Base-by-base conservation (phyloP, 1,140 invertebrate genomes). In the Neelides sp. region DNA sequence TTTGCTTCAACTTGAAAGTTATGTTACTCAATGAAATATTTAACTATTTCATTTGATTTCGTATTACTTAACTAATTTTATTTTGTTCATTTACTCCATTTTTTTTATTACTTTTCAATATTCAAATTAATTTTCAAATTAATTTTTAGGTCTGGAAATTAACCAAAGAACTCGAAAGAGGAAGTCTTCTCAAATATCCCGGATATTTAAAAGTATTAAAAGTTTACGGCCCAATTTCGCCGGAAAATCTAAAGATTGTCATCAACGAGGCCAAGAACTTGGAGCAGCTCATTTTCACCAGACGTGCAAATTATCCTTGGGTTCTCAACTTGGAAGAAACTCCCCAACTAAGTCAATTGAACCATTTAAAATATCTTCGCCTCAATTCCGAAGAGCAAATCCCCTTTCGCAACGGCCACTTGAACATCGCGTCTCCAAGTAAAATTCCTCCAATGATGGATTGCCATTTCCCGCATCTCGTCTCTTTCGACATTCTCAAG, bases 321-420 rank as follows among this genome's bases (percentile, higher is more conserved):
- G 50, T 58, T 23, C 27, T 58, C n/a, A 58, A 58, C 30, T 28
- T 50, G 15, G 24, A 40, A 26, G 57, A 58, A 37, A 58, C 57
- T 27, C 57, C 57, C 0, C 46, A 39, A 8, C 39, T 58, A 19
- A 52, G 52, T 45, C 7, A 13, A 32, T 45, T 58, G 8, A 55
- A 40, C 17, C 46, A 55, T 41, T 22, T 58, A 17, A 37, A 32
- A 24, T 49, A 34, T 26, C 36, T 58, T 24, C 27, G 48, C 17
- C 35, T 58, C 10, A 55, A 52, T 50, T 55, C 46, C 28, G 56
- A 54, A 50, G 52, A 54, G 10, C 27, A 50, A 32, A 48, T 52
- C 10, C 23, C 40, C 43, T 27, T 28, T 42, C 42, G 7, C 17
- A 13, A 20, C 27, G 42, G 10, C n/a, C 15, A 22, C 28, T 22